phyloP scores from a whole-genome alignment of 2,888 invertebrate species.

The Scrobipalpa atriplicella region DNA sequence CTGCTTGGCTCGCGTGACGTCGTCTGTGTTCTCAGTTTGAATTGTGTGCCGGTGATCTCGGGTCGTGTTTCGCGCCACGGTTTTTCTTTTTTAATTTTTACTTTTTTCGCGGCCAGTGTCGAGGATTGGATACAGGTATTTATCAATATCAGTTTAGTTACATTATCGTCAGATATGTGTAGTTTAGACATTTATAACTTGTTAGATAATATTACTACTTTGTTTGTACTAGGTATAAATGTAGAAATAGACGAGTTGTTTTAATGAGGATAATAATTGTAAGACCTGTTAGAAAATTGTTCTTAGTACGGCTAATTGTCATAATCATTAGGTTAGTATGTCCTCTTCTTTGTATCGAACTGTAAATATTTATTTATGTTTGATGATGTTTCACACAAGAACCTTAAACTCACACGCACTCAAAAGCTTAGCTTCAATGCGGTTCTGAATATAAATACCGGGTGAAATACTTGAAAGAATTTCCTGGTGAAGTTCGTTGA shows the following conservation, averaged over 20 bases:
- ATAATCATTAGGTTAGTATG: not conserved
- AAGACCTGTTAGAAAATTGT: not conserved
- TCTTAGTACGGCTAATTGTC: not conserved
- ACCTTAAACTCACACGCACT: too few relatives aligned
- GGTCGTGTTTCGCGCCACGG: conserved; percentile 56
- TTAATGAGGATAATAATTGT: conserved; percentile 2
- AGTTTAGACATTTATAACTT: not conserved
- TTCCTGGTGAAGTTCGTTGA: too few relatives aligned
- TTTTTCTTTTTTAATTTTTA: conserved; percentile 39
- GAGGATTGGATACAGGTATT: conserved; percentile 18
- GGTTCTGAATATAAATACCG: too few relatives aligned
- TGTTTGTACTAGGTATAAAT: not conserved
- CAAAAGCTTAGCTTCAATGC: not conserved
- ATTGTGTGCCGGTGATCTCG: conserved; percentile 65
- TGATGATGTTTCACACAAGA: too few relatives aligned
- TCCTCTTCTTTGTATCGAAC: not conserved
- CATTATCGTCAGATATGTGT: not conserved
- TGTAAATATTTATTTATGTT: too few relatives aligned
- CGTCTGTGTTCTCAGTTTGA: conserved; percentile 56
- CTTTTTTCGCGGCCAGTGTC: conserved; percentile 31
- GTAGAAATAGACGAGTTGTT: not conserved
- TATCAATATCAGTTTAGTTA: not conserved
- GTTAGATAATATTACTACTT: not conserved
- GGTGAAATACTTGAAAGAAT: too few relatives aligned
- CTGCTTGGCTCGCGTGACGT: conserved; percentile 9